These are phyloP conservation scores for Cotesia vestalis DNA, from an alignment of 1,140 invertebrate species.

Conservation along the genomic window DNA sequence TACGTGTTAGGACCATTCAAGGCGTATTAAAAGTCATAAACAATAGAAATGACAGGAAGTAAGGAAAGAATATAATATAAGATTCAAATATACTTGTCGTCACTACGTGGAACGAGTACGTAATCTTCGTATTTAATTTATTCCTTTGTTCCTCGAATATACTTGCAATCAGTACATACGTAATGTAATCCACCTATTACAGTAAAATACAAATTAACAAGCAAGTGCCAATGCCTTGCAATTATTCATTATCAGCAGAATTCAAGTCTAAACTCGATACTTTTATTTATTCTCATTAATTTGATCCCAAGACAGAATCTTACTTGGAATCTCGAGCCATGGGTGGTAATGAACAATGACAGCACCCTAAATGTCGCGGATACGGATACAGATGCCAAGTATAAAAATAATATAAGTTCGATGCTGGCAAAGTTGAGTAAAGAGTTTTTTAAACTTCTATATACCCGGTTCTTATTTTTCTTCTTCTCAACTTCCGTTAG, in stretches of 20 bases:
- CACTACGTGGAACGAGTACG: background rate
- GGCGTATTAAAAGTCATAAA: no score
- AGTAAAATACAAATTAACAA: no score
- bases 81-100: background rate
- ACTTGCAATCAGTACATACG: no score
- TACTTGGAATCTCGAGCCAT: background rate
- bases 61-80: background rate
- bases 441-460: no score
- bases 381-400: background rate
- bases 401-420: background rate
- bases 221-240: no score
- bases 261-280: no score
- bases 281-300: background rate
- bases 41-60: constrained; percentile 7
- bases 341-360: constrained; percentile 8
- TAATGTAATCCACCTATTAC: no score
- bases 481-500: background rate
- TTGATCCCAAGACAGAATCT: background rate
- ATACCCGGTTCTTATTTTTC: background rate
- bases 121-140: background rate
- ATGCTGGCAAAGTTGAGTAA: no score
- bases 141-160: background rate
- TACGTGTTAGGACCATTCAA: no score
- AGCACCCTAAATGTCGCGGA: background rate
- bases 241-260: no score